Conservation (phyloP, 2,113 vertebrate species). For the Arenaria interpres region DNA sequence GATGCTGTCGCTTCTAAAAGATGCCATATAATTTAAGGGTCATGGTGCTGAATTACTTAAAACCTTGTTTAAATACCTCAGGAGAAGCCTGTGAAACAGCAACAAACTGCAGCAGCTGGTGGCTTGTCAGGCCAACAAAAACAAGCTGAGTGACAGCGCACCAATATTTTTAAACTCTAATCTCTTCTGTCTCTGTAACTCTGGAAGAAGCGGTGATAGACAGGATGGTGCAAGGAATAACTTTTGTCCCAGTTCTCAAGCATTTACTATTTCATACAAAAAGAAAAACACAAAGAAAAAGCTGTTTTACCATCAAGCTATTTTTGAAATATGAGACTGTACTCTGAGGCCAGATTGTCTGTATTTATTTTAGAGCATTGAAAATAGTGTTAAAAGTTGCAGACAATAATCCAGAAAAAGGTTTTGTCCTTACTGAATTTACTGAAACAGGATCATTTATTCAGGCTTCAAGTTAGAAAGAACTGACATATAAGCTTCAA, state of each 20-base stretch:
- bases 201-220: neutral
- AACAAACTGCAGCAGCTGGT: conserved; percentile 6
- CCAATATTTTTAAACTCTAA: neutral
- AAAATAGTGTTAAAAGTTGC: neutral
- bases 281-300: neutral
- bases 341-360: neutral
- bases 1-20: neutral
- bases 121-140: conserved; percentile 10
- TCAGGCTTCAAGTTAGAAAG: neutral
- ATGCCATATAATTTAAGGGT: neutral
- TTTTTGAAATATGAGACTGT: neutral
- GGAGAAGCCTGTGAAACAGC: neutral
- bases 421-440: neutral
- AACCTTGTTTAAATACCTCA: neutral
- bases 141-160: neutral
- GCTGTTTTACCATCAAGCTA: neutral
- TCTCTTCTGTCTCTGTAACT: neutral
- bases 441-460: neutral
- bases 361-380: neutral
- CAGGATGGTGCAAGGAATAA: neutral
- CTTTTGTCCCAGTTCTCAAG: conserved; percentile 31
- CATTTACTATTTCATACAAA: neutral
- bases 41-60: neutral
- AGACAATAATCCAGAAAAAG: neutral
- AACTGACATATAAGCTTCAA: neutral